A percentile compares a stretch with the other conserved stretches of the same genome.
phyloP scores from a whole-genome alignment of 2,113 vertebrate species.

The Neopipo cinnamomea region DNA sequence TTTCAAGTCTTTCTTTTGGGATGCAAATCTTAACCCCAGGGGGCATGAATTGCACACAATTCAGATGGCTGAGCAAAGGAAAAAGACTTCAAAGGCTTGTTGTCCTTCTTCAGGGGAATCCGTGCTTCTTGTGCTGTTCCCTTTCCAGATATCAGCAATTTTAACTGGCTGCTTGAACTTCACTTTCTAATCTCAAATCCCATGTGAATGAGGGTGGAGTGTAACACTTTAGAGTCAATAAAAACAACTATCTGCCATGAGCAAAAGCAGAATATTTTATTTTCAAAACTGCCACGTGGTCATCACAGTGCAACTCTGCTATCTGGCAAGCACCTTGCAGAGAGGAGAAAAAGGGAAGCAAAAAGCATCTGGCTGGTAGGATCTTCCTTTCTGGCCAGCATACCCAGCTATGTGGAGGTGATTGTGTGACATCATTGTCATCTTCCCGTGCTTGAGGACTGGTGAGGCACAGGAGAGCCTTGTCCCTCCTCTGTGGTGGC shows the following conservation, averaged over 20 bases:
- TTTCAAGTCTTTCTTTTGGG: constrained; percentile 48
- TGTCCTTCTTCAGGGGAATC: constrained; percentile 44
- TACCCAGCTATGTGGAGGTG: not conserved
- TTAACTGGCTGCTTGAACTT: constrained; percentile 30
- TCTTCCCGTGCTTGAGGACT: not conserved
- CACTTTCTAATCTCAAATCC: constrained; percentile 8
- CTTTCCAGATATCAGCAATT: constrained; percentile 42
- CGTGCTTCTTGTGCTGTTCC: not conserved
- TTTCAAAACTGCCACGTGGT: not conserved
- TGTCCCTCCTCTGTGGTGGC: not conserved
- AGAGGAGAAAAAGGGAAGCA: not conserved
- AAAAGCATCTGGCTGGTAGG: accelerated
- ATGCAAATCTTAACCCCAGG: constrained; percentile 59
- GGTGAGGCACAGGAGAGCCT: not conserved
- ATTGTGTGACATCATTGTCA: accelerated
- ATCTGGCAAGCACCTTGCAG: not conserved
- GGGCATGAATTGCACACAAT: not conserved
- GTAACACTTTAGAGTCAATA: constrained; percentile 1
- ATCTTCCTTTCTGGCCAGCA: not conserved
- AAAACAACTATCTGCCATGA: not conserved
- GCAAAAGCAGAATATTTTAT: not conserved
- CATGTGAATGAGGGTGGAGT: not conserved
- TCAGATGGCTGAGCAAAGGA: constrained; percentile 30
- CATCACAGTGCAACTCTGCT: not conserved
- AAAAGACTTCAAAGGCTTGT: constrained; percentile 63